Evolutionary conservation across 1,140 invertebrate species (phyloP).

Genomic region (Drosophila jambulina): DNA sequence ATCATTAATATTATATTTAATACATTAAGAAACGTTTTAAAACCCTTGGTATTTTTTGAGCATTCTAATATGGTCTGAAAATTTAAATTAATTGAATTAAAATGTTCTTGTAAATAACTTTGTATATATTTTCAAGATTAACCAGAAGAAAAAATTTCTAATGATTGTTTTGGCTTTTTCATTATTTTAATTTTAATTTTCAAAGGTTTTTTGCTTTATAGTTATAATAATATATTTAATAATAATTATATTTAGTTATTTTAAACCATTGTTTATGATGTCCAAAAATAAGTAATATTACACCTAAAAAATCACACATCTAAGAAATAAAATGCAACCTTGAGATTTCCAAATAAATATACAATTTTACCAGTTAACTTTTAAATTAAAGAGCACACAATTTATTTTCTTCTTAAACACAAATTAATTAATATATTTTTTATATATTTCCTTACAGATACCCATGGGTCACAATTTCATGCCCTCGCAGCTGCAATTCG

Average conservation of each 20-base stretch:
- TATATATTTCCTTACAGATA: constrained; percentile 41
- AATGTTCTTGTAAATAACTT: neutral
- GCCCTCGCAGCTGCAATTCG: constrained; percentile 93
- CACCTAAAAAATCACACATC: neutral
- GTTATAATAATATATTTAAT: too few relatives aligned
- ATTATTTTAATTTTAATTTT: too few relatives aligned
- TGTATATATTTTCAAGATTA: neutral
- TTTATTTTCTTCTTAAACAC: neutral
- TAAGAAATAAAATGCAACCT: neutral
- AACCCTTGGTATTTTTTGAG: too few relatives aligned
- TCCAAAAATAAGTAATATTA: neutral
- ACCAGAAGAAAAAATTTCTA: too few relatives aligned
- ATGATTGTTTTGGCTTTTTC: too few relatives aligned
- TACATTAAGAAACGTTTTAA: too few relatives aligned
- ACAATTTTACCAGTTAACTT: neutral
- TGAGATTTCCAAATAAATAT: neutral
- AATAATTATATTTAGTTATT: too few relatives aligned
- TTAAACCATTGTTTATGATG: neutral
- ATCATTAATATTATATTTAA: too few relatives aligned
- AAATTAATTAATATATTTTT: neutral
- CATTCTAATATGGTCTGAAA: too few relatives aligned
- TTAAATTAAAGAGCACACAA: too few relatives aligned
- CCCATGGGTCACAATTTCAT: constrained; percentile 84
- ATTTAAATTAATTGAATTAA: too few relatives aligned
- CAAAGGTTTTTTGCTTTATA: too few relatives aligned